Evolutionary conservation across 1,140 invertebrate genomes (phyloP), one percentile per base, ranked within the genome.

Genomic region (Drepana arcuata): DNA sequence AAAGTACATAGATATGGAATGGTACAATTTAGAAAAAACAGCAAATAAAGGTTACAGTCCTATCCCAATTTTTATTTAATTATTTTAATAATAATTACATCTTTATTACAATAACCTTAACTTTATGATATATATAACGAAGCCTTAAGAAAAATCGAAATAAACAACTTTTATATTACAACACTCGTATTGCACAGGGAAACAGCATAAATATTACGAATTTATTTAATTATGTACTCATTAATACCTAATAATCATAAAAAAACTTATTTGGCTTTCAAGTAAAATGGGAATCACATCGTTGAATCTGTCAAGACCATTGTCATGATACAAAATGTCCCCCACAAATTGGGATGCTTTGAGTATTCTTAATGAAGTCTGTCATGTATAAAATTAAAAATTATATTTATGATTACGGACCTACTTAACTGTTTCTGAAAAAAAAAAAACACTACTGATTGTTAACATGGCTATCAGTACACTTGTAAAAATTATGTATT

Each of bases 41-140:
- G 71, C 67, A 68, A 54, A 64, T 69, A 74, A 62, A 66, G 56
- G 52, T 65, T 67, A 70, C 48, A 74, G 69, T 65, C 69, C 59
- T 73, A 74, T 60, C 56, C 57, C 64, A 59, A 61, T 62, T 70
- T 62, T 45, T 48, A 58, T 61, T 64, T 26, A 26, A n/a, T n/a
- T n/a, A n/a, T n/a, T n/a, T n/a, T n/a, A n/a, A 71, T 52, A 65
- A 67, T 72, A 72, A 74, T 73, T 74, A 79, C 65, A 79, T 59
- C 45, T 74, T 75, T 73, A 64, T 58, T 70, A 80, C 70, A 78
- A 64, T 60, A 60, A 60, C 67, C 59, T 61, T 69, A 66, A 71
- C 39, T 56, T 55, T 73, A 79, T 46, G 60, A 69, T 71, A 71
- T 39, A 56, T 53, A n/a, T 66, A 75, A 77, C 64, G 62, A 77